Base-by-base conservation (phyloP, 2,888 invertebrate species). In the Thymelicus sylvestris region DNA sequence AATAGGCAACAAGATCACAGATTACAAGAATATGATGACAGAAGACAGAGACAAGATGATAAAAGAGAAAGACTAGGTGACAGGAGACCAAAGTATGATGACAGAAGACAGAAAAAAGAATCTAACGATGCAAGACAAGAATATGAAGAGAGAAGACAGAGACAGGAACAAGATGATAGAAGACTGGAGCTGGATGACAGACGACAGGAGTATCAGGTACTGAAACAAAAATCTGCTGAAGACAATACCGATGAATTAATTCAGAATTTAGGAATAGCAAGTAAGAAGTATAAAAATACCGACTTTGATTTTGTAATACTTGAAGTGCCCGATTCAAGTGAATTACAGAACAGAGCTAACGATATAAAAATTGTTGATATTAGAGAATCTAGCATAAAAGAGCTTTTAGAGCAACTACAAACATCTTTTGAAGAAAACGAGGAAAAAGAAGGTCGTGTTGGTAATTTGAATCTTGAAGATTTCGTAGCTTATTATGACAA, bases 231-330 rank as follows among this genome's bases (percentile, higher is more conserved):
- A 52, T 19, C 3, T 8, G 55, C 24, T 24, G 24, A 55, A 12
- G 39, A 55, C 52, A 15, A 65, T 24, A 64, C 52, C 1, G 57
- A 72, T 44, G 67, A n/a, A 6, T 60, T 44, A 47, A 5, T 59
- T 50, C 24, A 24, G 24, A 41, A 7, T 48, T 70, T 65, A 39
- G 60, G 31, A 64, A 70, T 39, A 67, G 12, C 24, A 68, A 78
- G 79, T 38, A 78, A 79, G 76, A 55, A 85, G 15, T 81, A 74
- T 59, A 75, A 84, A 19, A 55, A 24, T 55, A 1, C 13, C 12
- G 75, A 86, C 19, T 66, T 85, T 66, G 84, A 86, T 50, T 82
- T 83, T 2, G 74, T 86, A 38, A 78, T 87, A n/a, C 67, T 87
- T 0, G 80, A 82, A 55, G 38, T 81, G 7, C 72, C 80, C 0